These are phyloP conservation scores for Oxytorus armatus DNA, from an alignment of 2,888 invertebrate species.

Conservation along the genomic window DNA sequence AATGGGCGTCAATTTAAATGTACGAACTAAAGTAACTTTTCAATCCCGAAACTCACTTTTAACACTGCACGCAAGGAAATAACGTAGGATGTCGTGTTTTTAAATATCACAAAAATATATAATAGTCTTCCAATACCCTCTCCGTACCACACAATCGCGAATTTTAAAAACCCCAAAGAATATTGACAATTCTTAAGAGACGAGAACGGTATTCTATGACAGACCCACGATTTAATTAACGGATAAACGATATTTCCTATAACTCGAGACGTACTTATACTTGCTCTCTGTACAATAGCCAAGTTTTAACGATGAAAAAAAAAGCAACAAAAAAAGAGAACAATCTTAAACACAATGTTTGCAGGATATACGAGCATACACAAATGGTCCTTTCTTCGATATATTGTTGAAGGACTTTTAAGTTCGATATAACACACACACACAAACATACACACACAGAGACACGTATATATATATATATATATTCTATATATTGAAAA, in stretches of 20 bases:
- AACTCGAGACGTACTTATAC: conserved; percentile 3
- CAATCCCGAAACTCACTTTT: conserved; percentile 1
- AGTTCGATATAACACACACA: conserved; percentile 52
- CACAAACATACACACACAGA: too few relatives aligned
- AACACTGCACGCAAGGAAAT: not conserved
- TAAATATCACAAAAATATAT: too few relatives aligned
- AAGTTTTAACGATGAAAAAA: conserved; percentile 43
- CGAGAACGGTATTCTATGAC: not conserved
- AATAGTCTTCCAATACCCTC: too few relatives aligned
- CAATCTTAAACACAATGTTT: conserved; percentile 40
- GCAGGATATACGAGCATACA: conserved; percentile 36
- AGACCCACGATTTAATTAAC: conserved; percentile 34
- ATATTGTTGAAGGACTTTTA: conserved; percentile 47
- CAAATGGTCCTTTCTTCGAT: conserved; percentile 41
- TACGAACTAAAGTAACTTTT: not conserved
- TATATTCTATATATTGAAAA: too few relatives aligned
- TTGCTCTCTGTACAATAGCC: conserved; percentile 4
- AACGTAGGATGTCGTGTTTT: too few relatives aligned
- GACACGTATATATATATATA: conserved; percentile 19
- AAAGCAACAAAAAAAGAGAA: not conserved
- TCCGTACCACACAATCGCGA: too few relatives aligned
- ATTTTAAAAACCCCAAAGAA: too few relatives aligned
- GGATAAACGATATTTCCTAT: conserved; percentile 35
- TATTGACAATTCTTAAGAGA: too few relatives aligned
- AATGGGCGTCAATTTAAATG: too few relatives aligned